Evolutionary conservation across 2,888 invertebrate species (phyloP).

Genomic region (Coelogynopora nodosa): DNA sequence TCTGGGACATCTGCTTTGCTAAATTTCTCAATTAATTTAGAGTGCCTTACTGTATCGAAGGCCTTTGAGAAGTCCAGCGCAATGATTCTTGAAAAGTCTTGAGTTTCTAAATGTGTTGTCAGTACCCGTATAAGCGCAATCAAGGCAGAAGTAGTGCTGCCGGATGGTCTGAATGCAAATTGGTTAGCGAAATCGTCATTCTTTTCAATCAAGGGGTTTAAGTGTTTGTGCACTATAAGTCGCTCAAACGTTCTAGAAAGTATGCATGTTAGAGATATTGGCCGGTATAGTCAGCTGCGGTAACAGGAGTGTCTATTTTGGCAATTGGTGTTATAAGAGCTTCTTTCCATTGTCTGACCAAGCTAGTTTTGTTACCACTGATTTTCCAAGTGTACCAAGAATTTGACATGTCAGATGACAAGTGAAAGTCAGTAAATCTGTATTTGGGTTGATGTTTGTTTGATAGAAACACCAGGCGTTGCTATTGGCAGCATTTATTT

Average conservation of each 20-base stretch:
- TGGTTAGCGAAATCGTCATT: constrained; percentile 25
- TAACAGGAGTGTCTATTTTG: background rate
- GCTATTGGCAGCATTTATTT: background rate
- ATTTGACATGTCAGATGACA: background rate
- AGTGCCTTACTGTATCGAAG: background rate
- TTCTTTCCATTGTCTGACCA: background rate
- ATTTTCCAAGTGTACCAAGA: background rate
- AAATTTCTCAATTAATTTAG: background rate
- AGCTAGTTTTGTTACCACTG: no score
- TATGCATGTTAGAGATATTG: background rate
- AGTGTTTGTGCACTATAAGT: constrained; percentile 25
- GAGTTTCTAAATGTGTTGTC: background rate
- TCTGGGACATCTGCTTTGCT: background rate
- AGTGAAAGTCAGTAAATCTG: background rate
- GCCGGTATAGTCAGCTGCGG: constrained; percentile 23
- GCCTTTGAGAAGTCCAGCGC: background rate
- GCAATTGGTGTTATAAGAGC: background rate
- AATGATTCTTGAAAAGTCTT: background rate
- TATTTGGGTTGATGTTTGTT: background rate
- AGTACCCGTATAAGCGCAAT: background rate
- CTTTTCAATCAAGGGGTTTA: constrained; percentile 31
- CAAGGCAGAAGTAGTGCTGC: constrained; percentile 19
- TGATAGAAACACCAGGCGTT: constrained; percentile 26
- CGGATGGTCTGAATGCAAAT: constrained; percentile 19
- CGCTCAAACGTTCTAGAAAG: constrained; percentile 2